Evolutionary conservation across 2,797 vertebrate species (phyloP), one percentile per base, ranked within the genome.

Genomic region (Numenius phaeopus): DNA sequence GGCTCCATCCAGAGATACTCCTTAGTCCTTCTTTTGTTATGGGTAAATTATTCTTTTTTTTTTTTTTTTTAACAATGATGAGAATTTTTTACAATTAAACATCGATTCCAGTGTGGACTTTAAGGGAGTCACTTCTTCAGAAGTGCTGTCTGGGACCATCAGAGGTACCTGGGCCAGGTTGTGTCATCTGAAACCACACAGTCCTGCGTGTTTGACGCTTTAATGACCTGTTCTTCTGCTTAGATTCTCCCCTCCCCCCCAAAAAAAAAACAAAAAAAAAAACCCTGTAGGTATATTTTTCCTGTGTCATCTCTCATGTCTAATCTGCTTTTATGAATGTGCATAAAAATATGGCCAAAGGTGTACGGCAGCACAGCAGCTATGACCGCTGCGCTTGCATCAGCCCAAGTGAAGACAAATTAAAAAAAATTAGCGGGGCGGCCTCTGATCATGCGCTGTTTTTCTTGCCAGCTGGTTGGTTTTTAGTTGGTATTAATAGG

Each of bases 231-330:
- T 27, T 66, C 23, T 7, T 10, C 64, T 37, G 64, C 52, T 49
- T 12, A 15, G 67, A 4, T 16, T 37, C 15, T 50, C 14, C 27
- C 15, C 23, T 4, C 18, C 7, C 37, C 17, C 20, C 22, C 14
- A 8, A 24, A 15, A 24, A 50, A 26, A 50, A 27, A 50, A n/a
- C n/a, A 27, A 26, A 8, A 10, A 54, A 54, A 30, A 54, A 22
- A 5, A 37, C 32, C 42, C 72, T 39, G 42, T 5, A 34, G 30
- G 5, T 30, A 3, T 1, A 0, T 27, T 44, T 40, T 30, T 49
- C 52, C 32, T 11, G 10, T 30, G 44, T 16, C 0, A 0, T 58
- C 46, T 24, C 49, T 34, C 11, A 1, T 1, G 0, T 70, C 30
- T 22, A n/a, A 39, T n/a, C 30, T 3, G 27, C 75, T 47, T 49